A percentile compares a stretch with the other conserved stretches of the same genome.
phyloP scores from a whole-genome alignment of 2,888 invertebrate genomes.

The Dendrolimus pini region DNA sequence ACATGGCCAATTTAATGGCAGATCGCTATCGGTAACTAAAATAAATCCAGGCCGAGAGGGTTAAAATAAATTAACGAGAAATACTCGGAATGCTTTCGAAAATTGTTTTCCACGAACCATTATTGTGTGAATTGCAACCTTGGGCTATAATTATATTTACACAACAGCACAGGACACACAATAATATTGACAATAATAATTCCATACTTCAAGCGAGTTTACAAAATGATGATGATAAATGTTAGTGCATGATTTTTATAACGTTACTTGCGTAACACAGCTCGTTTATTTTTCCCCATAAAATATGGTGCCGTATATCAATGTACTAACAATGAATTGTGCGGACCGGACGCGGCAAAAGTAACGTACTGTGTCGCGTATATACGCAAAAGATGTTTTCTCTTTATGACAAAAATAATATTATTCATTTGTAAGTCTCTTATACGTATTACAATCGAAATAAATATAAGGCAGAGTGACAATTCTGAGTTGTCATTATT shows the following conservation, averaged over 20 bases:
- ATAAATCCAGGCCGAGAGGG: slow-evolving; percentile 14
- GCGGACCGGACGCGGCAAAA: background rate
- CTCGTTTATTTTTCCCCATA: background rate
- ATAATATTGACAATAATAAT: slow-evolving; percentile 21
- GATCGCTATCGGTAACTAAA: slow-evolving; percentile 15
- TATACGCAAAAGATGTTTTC: background rate
- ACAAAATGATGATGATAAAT: no score
- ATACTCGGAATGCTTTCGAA: slow-evolving; percentile 13
- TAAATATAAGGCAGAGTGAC: no score
- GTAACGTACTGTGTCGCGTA: background rate
- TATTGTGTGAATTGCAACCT: slow-evolving; percentile 22
- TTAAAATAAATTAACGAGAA: slow-evolving; percentile 11
- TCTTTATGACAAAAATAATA: no score
- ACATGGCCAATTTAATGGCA: slow-evolving; percentile 41
- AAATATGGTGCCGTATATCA: background rate
- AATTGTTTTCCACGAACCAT: slow-evolving; percentile 25
- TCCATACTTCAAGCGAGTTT: background rate
- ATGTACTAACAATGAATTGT: background rate
- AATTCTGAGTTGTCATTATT: no score
- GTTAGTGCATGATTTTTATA: background rate
- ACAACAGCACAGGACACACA: slow-evolving; percentile 35
- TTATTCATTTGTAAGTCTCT: no score
- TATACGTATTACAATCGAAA: no score
- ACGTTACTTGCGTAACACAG: background rate
- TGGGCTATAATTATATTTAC: slow-evolving; percentile 32